phyloP scores from a whole-genome alignment of 2,113 vertebrate species.

The Lethenteron reissneri region DNA sequence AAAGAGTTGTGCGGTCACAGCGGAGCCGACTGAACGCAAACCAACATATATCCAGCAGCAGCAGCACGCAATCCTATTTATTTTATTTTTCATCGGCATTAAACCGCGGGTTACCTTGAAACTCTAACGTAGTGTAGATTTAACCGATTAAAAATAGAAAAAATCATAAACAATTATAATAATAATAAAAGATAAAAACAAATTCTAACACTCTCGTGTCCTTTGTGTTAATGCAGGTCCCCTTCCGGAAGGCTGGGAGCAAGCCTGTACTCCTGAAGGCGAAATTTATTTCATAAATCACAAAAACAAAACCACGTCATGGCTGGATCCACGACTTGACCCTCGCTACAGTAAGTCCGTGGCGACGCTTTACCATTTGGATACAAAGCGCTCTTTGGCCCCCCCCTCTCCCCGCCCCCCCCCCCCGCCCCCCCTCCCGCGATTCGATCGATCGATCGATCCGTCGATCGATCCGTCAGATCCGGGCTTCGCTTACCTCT shows the following conservation, averaged over 20 bases:
- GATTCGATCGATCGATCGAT: too few relatives aligned
- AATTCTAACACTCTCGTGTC: conserved; percentile 15
- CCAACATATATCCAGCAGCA: background rate
- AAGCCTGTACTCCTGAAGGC: conserved; percentile 87
- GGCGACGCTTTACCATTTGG: too few relatives aligned
- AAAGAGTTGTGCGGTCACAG: background rate
- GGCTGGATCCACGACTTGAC: conserved; percentile 93
- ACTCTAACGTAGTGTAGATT: too few relatives aligned
- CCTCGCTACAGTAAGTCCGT: conserved; percentile 61
- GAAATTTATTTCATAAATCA: conserved; percentile 99
- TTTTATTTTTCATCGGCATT: background rate
- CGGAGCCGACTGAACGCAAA: background rate
- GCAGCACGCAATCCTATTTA: background rate
- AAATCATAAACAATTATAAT: too few relatives aligned
- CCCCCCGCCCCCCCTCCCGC: too few relatives aligned
- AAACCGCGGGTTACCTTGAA: background rate
- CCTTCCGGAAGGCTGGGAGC: conserved; percentile 95
- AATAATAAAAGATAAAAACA: too few relatives aligned
- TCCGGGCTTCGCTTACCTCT: too few relatives aligned
- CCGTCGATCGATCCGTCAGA: too few relatives aligned
- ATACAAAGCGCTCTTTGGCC: too few relatives aligned
- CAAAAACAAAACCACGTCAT: conserved; percentile 97
- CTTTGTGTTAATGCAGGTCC: conserved; percentile 45
- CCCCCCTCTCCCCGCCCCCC: too few relatives aligned
- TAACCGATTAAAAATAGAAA: too few relatives aligned